Percentiles rank a stretch among this genome's conserved stretches.
phyloP scores from a whole-genome alignment of 1,140 invertebrate genomes.

The Listronotus bonariensis region DNA sequence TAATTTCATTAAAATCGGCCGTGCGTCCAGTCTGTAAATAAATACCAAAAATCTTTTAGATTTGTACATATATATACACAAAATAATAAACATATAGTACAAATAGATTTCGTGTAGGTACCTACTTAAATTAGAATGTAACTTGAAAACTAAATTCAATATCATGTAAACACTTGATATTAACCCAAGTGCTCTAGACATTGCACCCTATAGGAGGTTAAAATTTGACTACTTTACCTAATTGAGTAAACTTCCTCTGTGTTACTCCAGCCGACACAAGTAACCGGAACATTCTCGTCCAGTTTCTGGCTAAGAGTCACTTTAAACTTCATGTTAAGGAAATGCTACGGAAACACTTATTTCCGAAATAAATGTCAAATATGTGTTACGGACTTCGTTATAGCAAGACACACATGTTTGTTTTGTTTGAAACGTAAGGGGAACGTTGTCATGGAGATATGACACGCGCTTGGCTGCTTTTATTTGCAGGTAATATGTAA shows the following conservation, averaged over 20 bases:
- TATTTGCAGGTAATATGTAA: too few relatives aligned
- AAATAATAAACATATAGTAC: too few relatives aligned
- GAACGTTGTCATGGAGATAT: slow-evolving; percentile 20
- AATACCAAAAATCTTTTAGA: too few relatives aligned
- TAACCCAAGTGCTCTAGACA: background rate
- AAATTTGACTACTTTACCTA: slow-evolving; percentile 63
- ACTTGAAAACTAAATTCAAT: too few relatives aligned
- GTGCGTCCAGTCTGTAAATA: too few relatives aligned
- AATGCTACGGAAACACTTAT: slow-evolving; percentile 25
- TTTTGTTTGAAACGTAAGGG: slow-evolving; percentile 31
- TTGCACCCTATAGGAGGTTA: background rate
- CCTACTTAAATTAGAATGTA: too few relatives aligned
- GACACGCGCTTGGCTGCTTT: slow-evolving; percentile 4
- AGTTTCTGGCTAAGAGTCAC: slow-evolving; percentile 72
- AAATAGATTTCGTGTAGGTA: too few relatives aligned
- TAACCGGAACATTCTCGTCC: slow-evolving; percentile 73
- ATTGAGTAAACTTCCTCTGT: slow-evolving; percentile 91
- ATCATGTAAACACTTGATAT: too few relatives aligned
- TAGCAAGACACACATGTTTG: slow-evolving; percentile 13
- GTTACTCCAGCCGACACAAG: slow-evolving; percentile 89
- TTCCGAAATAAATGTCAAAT: slow-evolving; percentile 23
- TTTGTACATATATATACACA: too few relatives aligned
- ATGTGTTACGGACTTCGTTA: slow-evolving; percentile 19
- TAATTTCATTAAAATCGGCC: too few relatives aligned
- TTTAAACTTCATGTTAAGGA: slow-evolving; percentile 76